Conservation (phyloP, 1,140 invertebrate species). For the Zaprionus capensis region DNA sequence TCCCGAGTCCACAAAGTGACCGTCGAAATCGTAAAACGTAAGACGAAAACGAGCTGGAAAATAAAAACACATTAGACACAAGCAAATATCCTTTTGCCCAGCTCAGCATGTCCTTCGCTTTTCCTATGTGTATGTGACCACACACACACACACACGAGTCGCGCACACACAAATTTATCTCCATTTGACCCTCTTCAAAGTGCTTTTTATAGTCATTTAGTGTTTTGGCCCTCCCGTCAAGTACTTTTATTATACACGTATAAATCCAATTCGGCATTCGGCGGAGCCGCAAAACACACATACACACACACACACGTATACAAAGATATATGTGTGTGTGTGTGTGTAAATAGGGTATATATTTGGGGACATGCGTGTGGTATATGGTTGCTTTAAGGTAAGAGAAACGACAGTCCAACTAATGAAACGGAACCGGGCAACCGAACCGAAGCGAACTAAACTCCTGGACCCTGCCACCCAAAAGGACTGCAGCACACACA, state of each 20-base stretch:
- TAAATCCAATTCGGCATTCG: slow-evolving; percentile 82
- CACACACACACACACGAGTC: slow-evolving; percentile 20
- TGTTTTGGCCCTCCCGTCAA: slow-evolving; percentile 82
- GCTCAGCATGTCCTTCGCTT: slow-evolving; percentile 58
- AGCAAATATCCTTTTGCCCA: slow-evolving; percentile 78
- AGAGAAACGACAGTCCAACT: slow-evolving; percentile 69
- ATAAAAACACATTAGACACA: slow-evolving; percentile 83
- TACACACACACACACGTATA: slow-evolving; percentile 29
- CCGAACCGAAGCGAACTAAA: slow-evolving; percentile 4
- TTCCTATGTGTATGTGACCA: slow-evolving; percentile 26
- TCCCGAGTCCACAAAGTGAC: slow-evolving; percentile 74
- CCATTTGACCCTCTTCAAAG: slow-evolving; percentile 85
- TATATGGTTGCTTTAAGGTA: slow-evolving; percentile 31
- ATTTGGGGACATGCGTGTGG: not conserved
- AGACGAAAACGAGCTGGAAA: slow-evolving; percentile 80
- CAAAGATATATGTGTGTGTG: slow-evolving; percentile 10
- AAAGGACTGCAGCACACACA: slow-evolving; percentile 69
- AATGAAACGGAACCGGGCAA: slow-evolving; percentile 76
- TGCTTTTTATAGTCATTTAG: slow-evolving; percentile 84
- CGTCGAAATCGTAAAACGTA: slow-evolving; percentile 79
- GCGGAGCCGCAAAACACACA: slow-evolving; percentile 48
- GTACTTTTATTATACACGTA: slow-evolving; percentile 83
- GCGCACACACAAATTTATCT: slow-evolving; percentile 80
- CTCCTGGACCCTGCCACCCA: slow-evolving; percentile 64
- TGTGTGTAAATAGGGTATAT: slow-evolving; percentile 26